Base-by-base conservation (phyloP, 1,140 invertebrate species). In the Callitettix versicolor region DNA sequence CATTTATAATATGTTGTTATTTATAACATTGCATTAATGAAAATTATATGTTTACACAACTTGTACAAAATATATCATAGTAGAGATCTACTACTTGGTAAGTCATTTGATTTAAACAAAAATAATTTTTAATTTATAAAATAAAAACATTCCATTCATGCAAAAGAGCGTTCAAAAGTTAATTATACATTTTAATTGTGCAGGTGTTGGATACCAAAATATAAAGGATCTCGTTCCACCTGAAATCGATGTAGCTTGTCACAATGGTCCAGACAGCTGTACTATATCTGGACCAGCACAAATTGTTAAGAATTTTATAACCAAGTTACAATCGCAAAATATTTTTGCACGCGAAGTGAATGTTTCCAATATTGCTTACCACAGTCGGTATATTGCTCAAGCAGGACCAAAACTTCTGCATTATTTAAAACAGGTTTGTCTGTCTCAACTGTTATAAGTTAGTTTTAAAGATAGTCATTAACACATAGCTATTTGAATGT, bases 351-450 rank as follows among this genome's bases (percentile, higher is more conserved):
- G 78, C 57, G 75, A 79, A 63, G 83, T 89, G 1, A 73, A 80
- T 5, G 83, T 80, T 58, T 75, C 77, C 51, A 81, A 82, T 33
- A 79, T 85, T 24, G 79, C 86, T 1, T 88, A 85, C 65, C 85
- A 88, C 66, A 89, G 87, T 17, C 76, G 76, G 58, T 87, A 85
- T 59, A 90, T 95, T 66, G 73, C 77, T 42, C 74, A 79, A 41
- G 86, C 86, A 62, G 84, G 86, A 17, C 81, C 86, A 1, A 78
- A 75, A 42, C 72, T 97, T 14, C 65, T 88, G 7, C 72, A 79
- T 57, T 82, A 86, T 60, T 67, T 95, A 53, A 78, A 72, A 64
- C 70, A 86, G 66, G 80, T 88, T 63, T 55, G 24, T 14, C 3
- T 4, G 18, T 36, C n/a, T n/a, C n/a, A n/a, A n/a, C n/a, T n/a